Conservation (phyloP, 2,113 vertebrate species). For the Phycodurus eques region DNA sequence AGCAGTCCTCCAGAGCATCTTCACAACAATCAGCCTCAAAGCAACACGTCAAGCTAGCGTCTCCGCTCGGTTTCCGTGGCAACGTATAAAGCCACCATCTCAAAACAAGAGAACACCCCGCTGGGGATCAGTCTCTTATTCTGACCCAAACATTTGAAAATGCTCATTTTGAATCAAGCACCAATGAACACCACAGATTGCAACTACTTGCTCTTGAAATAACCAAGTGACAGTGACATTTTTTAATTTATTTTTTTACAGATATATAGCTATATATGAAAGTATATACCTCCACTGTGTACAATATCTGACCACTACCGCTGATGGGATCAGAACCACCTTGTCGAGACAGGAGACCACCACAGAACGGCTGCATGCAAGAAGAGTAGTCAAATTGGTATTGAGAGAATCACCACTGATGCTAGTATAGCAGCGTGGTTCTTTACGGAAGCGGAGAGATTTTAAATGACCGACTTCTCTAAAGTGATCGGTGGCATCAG, state of each 20-base stretch:
- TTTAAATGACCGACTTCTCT: slow-evolving; percentile 51
- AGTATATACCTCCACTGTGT: slow-evolving; percentile 74
- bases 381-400: slow-evolving; percentile 53
- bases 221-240: slow-evolving; percentile 60
- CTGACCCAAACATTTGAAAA: slow-evolving; percentile 42
- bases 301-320: slow-evolving; percentile 62
- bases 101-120: slow-evolving; percentile 41
- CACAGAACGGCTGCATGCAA: slow-evolving; percentile 72
- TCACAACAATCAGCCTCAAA: slow-evolving; percentile 44
- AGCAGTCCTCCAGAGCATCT: slow-evolving; percentile 58
- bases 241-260: slow-evolving; percentile 55
- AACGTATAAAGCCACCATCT: slow-evolving; percentile 38
- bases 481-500: slow-evolving; percentile 41
- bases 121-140: slow-evolving; percentile 32
- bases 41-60: slow-evolving; percentile 43
- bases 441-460: slow-evolving; percentile 42
- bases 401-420: slow-evolving; percentile 54
- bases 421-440: slow-evolving; percentile 35
- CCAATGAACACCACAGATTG: slow-evolving; percentile 48
- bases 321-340: slow-evolving; percentile 55
- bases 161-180: slow-evolving; percentile 51
- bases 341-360: slow-evolving; percentile 54
- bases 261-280: slow-evolving; percentile 70
- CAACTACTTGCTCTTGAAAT: slow-evolving; percentile 58
- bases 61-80: slow-evolving; percentile 44